Conservation (phyloP, 2,113 vertebrate genomes). For the Neopipo cinnamomea region DNA sequence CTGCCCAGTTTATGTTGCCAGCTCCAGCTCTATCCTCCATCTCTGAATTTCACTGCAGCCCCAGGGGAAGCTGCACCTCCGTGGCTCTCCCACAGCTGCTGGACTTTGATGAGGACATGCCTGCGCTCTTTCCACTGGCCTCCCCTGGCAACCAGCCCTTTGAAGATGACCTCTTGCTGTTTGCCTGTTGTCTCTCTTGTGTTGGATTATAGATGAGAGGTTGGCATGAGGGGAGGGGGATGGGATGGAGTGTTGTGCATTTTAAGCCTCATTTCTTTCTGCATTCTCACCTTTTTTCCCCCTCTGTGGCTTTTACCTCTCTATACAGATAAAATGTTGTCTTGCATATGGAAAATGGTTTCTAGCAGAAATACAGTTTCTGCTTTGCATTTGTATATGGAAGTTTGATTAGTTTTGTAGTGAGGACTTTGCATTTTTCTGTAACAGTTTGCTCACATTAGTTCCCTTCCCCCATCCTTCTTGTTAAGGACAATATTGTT, state of each 20-base stretch:
- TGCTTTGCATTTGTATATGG: not conserved
- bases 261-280: slow-evolving; percentile 67
- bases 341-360: not conserved
- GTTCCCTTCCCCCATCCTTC: not conserved
- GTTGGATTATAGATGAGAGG: slow-evolving; percentile 80
- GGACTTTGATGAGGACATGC: slow-evolving; percentile 88
- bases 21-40: slow-evolving; percentile 68
- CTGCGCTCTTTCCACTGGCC: slow-evolving; percentile 77
- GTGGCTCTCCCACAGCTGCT: slow-evolving; percentile 77
- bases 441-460: not conserved
- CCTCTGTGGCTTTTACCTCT: not conserved
- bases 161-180: slow-evolving; percentile 88
- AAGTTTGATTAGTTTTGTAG: not conserved
- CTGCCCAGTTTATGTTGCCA: not conserved
- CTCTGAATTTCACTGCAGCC: slow-evolving; percentile 55
- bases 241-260: slow-evolving; percentile 41
- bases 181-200: slow-evolving; percentile 83
- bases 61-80: slow-evolving; percentile 70
- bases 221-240: slow-evolving; percentile 68
- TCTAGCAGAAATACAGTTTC: slow-evolving; percentile 1
- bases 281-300: slow-evolving; percentile 7
- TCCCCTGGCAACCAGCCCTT: slow-evolving; percentile 89
- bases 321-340: not conserved
- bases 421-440: not conserved
- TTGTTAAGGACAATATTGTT: slow-evolving; percentile 1